Percentiles rank a stretch among this genome's conserved stretches.
Conservation (phyloP, 2,888 invertebrate genomes). For the Ophion ventricosus region DNA sequence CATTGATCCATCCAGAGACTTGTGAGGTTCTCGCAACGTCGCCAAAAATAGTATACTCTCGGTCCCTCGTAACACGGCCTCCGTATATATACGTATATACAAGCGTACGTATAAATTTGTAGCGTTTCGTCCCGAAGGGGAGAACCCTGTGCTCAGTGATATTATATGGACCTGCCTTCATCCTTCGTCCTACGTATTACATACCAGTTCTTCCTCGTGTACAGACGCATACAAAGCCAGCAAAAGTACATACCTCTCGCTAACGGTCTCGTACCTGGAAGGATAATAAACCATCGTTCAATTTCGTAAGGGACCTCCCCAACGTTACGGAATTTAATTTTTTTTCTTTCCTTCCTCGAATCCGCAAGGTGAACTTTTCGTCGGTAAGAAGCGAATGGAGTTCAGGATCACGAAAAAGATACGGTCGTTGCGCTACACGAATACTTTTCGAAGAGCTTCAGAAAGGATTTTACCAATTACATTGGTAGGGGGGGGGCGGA, state of each 20-base stretch:
- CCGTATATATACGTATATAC: not conserved
- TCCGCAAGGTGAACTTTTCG: not conserved
- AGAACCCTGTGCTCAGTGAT: constrained; percentile 28
- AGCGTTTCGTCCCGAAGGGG: constrained; percentile 30
- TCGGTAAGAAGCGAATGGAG: not conserved
- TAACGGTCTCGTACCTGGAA: constrained; percentile 54
- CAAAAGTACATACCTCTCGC: constrained; percentile 9
- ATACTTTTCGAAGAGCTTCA: not conserved
- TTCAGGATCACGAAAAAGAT: not conserved
- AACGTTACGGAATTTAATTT: not conserved
- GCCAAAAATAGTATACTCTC: constrained; percentile 59
- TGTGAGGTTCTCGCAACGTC: constrained; percentile 36
- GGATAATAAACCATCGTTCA: constrained; percentile 43
- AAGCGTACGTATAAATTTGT: not conserved
- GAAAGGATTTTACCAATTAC: not conserved
- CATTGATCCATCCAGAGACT: constrained; percentile 61
- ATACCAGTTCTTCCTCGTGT: not conserved
- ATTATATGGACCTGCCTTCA: constrained; percentile 45
- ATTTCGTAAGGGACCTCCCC: constrained; percentile 15
- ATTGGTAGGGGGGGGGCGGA: not conserved
- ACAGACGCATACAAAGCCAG: not conserved
- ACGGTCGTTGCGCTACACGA: not conserved
- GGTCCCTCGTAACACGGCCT: constrained; percentile 6
- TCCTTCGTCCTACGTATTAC: constrained; percentile 13
- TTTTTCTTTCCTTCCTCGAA: constrained; percentile 27